These are phyloP conservation scores for Thinocorus orbignyianus DNA, from an alignment of 2,113 vertebrate genomes.

Conservation along the genomic window DNA sequence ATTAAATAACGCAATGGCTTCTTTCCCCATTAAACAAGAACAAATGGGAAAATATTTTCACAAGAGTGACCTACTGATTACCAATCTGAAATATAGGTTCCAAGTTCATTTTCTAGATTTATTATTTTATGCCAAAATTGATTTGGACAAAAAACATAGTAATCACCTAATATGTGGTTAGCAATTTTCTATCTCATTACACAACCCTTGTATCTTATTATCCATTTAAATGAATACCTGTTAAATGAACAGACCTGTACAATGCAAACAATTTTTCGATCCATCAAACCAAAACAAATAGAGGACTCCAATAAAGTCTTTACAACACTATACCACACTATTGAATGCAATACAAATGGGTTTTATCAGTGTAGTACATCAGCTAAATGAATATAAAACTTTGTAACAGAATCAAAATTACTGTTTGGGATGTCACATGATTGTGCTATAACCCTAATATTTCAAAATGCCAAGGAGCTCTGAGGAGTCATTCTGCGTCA, in stretches of 20 bases:
- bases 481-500: background rate
- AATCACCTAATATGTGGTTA: slow-evolving; percentile 52
- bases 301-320: background rate
- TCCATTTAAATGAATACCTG: slow-evolving; percentile 64
- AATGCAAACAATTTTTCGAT: slow-evolving; percentile 53
- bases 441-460: background rate
- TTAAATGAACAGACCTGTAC: slow-evolving; percentile 50
- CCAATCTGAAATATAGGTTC: background rate
- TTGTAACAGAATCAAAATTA: background rate
- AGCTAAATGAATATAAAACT: background rate
- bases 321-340: background rate
- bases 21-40: slow-evolving; percentile 15
- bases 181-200: slow-evolving; percentile 71
- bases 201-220: slow-evolving; percentile 63
- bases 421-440: background rate
- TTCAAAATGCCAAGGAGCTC: background rate
- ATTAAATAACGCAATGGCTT: slow-evolving; percentile 4
- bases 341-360: background rate
- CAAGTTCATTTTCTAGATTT: slow-evolving; percentile 53
- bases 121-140: slow-evolving; percentile 69
- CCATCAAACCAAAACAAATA: slow-evolving; percentile 60
- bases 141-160: slow-evolving; percentile 57
- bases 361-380: background rate
- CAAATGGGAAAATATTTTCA: slow-evolving; percentile 50
- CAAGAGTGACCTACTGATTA: slow-evolving; percentile 43